Percentiles rank a stretch among this genome's conserved stretches.
phyloP scores from a whole-genome alignment of 2,113 vertebrate species.

The Mohoua ochrocephala region DNA sequence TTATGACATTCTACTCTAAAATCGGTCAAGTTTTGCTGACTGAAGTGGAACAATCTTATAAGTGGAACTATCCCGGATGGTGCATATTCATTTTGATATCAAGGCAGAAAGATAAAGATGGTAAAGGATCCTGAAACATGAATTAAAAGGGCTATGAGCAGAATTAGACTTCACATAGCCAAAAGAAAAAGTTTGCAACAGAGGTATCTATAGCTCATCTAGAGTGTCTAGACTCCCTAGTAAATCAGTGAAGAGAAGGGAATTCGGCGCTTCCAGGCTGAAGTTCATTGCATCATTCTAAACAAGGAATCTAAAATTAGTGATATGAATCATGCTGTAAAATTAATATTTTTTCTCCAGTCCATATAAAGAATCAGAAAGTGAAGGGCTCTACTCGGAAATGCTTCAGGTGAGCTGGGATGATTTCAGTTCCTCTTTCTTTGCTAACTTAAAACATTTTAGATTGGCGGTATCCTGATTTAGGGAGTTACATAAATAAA shows the following conservation, averaged over 20 bases:
- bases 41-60: not conserved
- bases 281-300: not conserved
- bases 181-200: not conserved
- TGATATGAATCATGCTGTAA: not conserved
- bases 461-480: not conserved
- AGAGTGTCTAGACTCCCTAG: not conserved
- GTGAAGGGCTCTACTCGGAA: not conserved
- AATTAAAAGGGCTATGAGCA: not conserved
- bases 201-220: not conserved
- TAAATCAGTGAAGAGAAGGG: not conserved
- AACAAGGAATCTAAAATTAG: not conserved
- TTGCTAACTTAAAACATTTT: not conserved
- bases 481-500: not conserved
- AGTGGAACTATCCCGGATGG: not conserved
- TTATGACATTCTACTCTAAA: not conserved
- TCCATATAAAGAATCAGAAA: not conserved
- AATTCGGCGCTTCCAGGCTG: not conserved
- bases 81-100: not conserved
- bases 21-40: not conserved
- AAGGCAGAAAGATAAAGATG: not conserved
- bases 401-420: not conserved
- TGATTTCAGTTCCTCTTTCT: not conserved
- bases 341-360: not conserved
- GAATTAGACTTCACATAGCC: not conserved
- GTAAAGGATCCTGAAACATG: not conserved